Conservation (phyloP, 1,140 invertebrate species). For the Mizuhopecten yessoensis region DNA sequence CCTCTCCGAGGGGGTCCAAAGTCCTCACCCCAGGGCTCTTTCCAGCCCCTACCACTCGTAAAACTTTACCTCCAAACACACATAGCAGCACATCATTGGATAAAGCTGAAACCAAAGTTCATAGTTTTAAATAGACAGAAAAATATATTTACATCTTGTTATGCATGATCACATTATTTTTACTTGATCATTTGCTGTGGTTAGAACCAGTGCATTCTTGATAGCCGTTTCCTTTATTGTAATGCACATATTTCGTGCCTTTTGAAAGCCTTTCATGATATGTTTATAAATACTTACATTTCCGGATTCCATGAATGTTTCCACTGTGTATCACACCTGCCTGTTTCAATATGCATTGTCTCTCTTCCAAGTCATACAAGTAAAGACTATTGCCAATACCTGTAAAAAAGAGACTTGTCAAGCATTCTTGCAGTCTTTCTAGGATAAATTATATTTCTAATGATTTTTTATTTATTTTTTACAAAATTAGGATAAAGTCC, state of each 20-base stretch:
- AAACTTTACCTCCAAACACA: constrained; percentile 58
- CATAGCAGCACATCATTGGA: background rate
- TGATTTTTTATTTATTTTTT: too few species aligned
- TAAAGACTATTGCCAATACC: constrained; percentile 68
- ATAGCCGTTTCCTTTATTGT: too few species aligned
- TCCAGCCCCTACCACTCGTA: constrained; percentile 47
- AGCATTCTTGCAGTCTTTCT: too few species aligned
- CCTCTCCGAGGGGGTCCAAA: background rate
- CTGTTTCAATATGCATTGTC: constrained; percentile 8
- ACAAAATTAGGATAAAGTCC: too few species aligned
- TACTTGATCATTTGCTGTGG: too few species aligned
- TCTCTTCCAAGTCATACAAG: constrained; percentile 54
- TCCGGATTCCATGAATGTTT: constrained; percentile 69
- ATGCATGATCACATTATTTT: too few species aligned
- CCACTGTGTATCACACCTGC: constrained; percentile 57
- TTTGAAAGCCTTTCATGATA: too few species aligned
- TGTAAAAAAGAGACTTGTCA: constrained; percentile 48
- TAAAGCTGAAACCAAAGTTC: background rate
- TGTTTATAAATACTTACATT: constrained; percentile 57
- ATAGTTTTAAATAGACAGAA: too few species aligned
- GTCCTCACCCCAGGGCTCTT: background rate
- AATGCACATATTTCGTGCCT: too few species aligned
- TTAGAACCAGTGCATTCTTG: too few species aligned
- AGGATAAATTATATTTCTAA: too few species aligned
- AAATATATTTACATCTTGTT: too few species aligned